Percentiles rank a stretch among this genome's conserved stretches.
phyloP scores from a whole-genome alignment of 2,888 invertebrate species.

The Teleogryllus oceanicus region DNA sequence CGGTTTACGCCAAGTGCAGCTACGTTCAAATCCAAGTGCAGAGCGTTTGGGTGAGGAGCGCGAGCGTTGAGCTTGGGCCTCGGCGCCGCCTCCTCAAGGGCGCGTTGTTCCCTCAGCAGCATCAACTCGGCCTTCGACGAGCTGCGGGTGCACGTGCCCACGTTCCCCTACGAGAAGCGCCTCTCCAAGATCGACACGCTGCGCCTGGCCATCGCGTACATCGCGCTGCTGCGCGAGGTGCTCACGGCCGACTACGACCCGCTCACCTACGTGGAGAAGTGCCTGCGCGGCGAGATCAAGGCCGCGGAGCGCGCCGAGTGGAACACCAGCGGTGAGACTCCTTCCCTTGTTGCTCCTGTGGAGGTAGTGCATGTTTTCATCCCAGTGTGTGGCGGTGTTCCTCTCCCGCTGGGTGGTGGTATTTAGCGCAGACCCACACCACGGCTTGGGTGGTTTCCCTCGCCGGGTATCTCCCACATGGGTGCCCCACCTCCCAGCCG shows the following conservation, averaged over 20 bases:
- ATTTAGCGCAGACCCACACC: too few species aligned
- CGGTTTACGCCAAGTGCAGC: too few species aligned
- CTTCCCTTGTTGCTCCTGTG: too few species aligned
- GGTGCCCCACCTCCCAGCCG: too few species aligned
- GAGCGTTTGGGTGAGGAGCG: too few species aligned
- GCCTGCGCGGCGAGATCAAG: conserved; percentile 84
- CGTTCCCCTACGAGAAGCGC: conserved; percentile 97
- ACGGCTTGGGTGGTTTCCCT: too few species aligned
- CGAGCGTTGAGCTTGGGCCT: background rate
- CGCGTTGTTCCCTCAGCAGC: conserved; percentile 68
- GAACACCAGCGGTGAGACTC: conserved; percentile 86
- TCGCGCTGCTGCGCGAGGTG: conserved; percentile 86
- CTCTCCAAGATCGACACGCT: conserved; percentile 98
- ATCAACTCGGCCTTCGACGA: conserved; percentile 99
- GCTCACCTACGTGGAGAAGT: conserved; percentile 87
- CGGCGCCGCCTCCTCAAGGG: background rate
- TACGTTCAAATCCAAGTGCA: too few species aligned
- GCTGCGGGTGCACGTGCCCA: conserved; percentile 94
- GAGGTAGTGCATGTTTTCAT: too few species aligned
- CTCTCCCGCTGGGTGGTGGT: too few species aligned
- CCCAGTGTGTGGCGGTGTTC: too few species aligned
- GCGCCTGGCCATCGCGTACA: conserved; percentile 94
- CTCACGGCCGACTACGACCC: conserved; percentile 87
- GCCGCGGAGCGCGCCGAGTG: conserved; percentile 80
- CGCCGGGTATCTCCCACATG: too few species aligned